These are phyloP conservation scores for Eidolon dupreanum DNA, from an alignment of 2,797 vertebrate species.

Conservation along the genomic window DNA sequence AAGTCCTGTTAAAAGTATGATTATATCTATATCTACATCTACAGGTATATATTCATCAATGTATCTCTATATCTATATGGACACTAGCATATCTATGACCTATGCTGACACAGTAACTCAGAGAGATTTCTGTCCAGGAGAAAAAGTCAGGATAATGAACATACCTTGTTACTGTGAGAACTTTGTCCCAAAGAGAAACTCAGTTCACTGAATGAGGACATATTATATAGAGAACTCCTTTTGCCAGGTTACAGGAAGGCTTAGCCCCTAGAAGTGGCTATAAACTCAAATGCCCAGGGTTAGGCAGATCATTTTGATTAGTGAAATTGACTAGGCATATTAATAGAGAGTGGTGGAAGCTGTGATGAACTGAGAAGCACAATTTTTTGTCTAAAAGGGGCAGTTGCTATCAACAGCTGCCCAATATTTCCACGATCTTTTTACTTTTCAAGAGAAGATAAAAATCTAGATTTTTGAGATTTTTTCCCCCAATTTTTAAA, in stretches of 20 bases:
- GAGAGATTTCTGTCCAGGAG: background rate
- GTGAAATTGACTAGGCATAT: background rate
- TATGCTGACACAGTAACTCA: background rate
- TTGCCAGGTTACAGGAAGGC: background rate
- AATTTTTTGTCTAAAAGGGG: background rate
- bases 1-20: background rate
- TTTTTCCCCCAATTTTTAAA: background rate
- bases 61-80: background rate
- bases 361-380: background rate
- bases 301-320: background rate
- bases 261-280: background rate
- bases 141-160: background rate
- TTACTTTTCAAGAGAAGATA: background rate
- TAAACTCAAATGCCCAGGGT: background rate
- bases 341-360: background rate
- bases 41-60: background rate
- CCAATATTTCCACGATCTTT: background rate
- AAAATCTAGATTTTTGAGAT: background rate
- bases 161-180: background rate
- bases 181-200: background rate
- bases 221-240: background rate
- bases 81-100: background rate
- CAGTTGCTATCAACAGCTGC: background rate
- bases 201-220: background rate
- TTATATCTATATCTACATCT: background rate